Evolutionary conservation across 2,113 vertebrate genomes (phyloP).

Genomic region (Bostrychus sinensis): DNA sequence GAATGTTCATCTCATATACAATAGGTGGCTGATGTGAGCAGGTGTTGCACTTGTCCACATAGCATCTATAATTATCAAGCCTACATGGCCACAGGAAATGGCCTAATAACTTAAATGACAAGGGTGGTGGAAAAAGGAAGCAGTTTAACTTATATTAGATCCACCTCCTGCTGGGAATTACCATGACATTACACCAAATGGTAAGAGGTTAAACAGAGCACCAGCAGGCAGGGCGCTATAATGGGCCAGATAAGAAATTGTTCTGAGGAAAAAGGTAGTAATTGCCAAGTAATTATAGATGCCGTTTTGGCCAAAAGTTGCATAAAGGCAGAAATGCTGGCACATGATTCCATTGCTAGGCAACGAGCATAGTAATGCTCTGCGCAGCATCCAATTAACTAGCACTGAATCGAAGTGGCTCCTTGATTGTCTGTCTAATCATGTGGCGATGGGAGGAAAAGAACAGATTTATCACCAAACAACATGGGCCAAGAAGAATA

Average conservation of each 20-base stretch:
- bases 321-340: conserved; percentile 56
- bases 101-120: conserved; percentile 26
- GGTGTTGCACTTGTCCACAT: conserved; percentile 26
- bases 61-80: conserved; percentile 26
- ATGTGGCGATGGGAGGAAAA: conserved; percentile 32
- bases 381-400: conserved; percentile 72
- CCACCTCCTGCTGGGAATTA: conserved; percentile 9
- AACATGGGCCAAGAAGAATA: conserved; percentile 54
- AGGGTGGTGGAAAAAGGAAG: not conserved
- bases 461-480: conserved; percentile 69
- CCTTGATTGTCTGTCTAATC: conserved; percentile 76
- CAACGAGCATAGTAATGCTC: conserved; percentile 66
- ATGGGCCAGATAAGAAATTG: conserved; percentile 33
- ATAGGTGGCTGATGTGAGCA: conserved; percentile 24
- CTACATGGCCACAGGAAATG: conserved; percentile 19
- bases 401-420: conserved; percentile 61
- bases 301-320: conserved; percentile 56
- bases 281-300: conserved; percentile 75
- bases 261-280: conserved; percentile 53
- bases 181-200: conserved; percentile 23
- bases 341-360: conserved; percentile 73
- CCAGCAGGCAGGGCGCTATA: conserved; percentile 10
- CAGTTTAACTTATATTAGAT: conserved; percentile 5
- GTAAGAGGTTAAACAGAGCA: conserved; percentile 30
- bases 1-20: conserved; percentile 14